phyloP scores from a whole-genome alignment of 2,113 vertebrate genomes.

The Paralichthys olivaceus region DNA sequence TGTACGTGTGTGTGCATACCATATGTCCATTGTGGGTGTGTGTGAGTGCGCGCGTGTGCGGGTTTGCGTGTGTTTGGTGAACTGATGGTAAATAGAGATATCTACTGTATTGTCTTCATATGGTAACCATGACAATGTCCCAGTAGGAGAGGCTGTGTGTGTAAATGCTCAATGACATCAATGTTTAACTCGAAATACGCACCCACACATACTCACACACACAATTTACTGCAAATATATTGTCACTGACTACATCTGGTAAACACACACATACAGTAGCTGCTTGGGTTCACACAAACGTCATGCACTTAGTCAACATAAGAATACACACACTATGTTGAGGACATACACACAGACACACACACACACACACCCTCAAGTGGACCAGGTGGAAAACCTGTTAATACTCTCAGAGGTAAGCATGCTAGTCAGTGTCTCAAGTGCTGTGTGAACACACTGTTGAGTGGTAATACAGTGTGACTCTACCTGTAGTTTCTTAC shows the following conservation, averaged over 20 bases:
- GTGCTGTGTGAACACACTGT: conserved; percentile 33
- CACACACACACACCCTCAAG: conserved; percentile 24
- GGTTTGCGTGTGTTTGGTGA: conserved; percentile 46
- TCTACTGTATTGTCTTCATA: conserved; percentile 78
- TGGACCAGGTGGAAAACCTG: conserved; percentile 55
- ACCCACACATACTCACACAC: background rate
- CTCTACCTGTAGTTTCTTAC: background rate
- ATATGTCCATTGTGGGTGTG: conserved; percentile 39
- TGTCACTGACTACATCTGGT: conserved; percentile 24
- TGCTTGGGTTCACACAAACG: conserved; percentile 32
- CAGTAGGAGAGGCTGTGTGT: conserved; percentile 79
- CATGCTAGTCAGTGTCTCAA: conserved; percentile 36
- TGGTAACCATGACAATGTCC: conserved; percentile 81
- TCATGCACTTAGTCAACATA: conserved; percentile 18
- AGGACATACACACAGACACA: conserved; percentile 23
- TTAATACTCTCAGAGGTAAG: conserved; percentile 52
- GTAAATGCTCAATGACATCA: conserved; percentile 76
- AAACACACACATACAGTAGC: conserved; percentile 22
- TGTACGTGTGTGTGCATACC: conserved; percentile 41
- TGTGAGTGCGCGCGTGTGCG: conserved; percentile 27
- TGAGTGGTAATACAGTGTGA: conserved; percentile 29
- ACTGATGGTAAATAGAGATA: conserved; percentile 81
- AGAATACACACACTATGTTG: conserved; percentile 38
- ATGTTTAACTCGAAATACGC: conserved; percentile 55
- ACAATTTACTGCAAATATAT: background rate